Evolutionary conservation across 1,140 invertebrate genomes (phyloP).

Genomic region (Magallana ariakensis): DNA sequence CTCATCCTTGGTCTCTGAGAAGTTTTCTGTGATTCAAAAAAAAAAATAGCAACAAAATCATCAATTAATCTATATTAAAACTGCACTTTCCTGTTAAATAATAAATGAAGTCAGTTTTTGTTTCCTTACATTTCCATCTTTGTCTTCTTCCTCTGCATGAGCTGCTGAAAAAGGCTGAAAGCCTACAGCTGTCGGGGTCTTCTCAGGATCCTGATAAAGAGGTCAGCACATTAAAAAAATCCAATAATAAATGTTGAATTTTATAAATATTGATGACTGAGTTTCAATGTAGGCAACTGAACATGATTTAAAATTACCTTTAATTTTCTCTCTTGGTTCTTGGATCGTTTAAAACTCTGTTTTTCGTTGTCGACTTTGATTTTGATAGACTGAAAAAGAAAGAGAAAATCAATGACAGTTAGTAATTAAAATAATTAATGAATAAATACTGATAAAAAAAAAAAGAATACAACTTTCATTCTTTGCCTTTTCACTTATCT

Average conservation of each 20-base stretch:
- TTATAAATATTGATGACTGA: background rate
- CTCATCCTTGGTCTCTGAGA: constrained; percentile 77
- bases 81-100: too few relatives aligned
- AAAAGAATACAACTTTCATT: too few relatives aligned
- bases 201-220: constrained; percentile 79
- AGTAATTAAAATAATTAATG: too few relatives aligned
- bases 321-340: constrained; percentile 89
- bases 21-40: background rate
- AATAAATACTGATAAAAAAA: too few relatives aligned
- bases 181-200: constrained; percentile 83
- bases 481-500: too few relatives aligned
- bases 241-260: background rate
- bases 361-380: constrained; percentile 83
- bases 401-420: background rate
- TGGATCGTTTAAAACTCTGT: constrained; percentile 89
- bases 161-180: constrained; percentile 90
- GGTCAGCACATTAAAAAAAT: background rate
- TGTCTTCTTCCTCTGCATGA: constrained; percentile 63
- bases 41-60: background rate
- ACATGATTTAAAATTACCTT: constrained; percentile 69
- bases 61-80: too few relatives aligned
- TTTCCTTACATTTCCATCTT: constrained; percentile 48
- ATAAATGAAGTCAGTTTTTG: background rate
- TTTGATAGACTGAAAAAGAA: constrained; percentile 73
- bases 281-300: background rate